phyloP scores from a whole-genome alignment of 2,888 invertebrate species.

The Acanthosepion lycidas region DNA sequence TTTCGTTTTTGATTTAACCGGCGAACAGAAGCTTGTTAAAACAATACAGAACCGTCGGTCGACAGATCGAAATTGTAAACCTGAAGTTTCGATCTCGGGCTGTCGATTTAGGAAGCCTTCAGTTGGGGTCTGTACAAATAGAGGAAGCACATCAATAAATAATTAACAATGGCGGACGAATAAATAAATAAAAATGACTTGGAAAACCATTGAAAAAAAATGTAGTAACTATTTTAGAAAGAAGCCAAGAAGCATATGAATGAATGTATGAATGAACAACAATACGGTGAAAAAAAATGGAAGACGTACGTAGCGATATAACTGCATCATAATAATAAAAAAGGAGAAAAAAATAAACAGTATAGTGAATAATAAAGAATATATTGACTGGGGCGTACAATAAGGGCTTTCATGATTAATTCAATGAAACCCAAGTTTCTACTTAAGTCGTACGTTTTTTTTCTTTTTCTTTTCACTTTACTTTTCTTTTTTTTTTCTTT shows the following conservation, averaged over 20 bases:
- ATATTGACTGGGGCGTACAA: neutral
- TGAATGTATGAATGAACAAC: neutral
- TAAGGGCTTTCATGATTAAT: neutral
- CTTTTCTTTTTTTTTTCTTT: neutral
- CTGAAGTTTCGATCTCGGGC: too few relatives aligned
- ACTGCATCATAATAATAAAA: too few relatives aligned
- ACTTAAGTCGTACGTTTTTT: neutral
- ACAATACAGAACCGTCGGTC: too few relatives aligned
- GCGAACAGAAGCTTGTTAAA: too few relatives aligned
- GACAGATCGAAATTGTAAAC: too few relatives aligned
- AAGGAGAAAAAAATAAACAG: neutral
- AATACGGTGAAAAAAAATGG: neutral
- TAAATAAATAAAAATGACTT: neutral
- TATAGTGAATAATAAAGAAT: neutral
- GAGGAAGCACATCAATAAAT: too few relatives aligned
- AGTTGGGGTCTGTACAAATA: too few relatives aligned
- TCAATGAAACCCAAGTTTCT: neutral
- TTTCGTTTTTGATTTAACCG: too few relatives aligned
- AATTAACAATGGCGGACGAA: too few relatives aligned
- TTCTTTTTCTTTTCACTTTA: neutral
- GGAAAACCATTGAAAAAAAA: neutral
- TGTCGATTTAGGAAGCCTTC: too few relatives aligned
- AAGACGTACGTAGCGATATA: neutral
- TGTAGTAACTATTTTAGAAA: neutral
- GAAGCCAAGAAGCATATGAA: neutral